These are phyloP conservation scores for Diachasmimorpha longicaudata DNA, from an alignment of 1,140 invertebrate species.

Conservation along the genomic window DNA sequence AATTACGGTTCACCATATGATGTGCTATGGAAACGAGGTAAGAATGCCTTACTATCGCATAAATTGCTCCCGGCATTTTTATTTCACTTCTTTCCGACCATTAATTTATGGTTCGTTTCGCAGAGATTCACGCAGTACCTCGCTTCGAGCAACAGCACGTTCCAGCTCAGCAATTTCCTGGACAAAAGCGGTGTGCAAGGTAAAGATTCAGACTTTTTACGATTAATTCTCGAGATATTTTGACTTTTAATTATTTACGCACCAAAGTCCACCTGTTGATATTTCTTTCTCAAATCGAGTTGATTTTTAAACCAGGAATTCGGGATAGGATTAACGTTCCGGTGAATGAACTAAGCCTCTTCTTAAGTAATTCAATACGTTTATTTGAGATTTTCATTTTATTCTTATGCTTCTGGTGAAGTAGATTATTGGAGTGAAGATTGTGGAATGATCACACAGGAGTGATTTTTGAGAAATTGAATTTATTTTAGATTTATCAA, in stretches of 20 bases:
- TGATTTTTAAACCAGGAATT: background rate
- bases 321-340: background rate
- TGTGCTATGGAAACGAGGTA: conserved; percentile 99
- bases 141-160: conserved; percentile 98
- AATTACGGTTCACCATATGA: conserved; percentile 97
- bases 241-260: background rate
- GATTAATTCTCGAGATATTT: background rate
- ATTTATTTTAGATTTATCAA: too few relatives aligned
- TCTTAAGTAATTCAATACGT: background rate
- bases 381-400: background rate
- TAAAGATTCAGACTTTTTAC: conserved; percentile 55
- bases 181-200: conserved; percentile 96
- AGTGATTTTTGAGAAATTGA: too few relatives aligned
- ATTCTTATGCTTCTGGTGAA: background rate
- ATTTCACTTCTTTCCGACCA: background rate
- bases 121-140: conserved; percentile 99
- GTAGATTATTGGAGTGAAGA: too few relatives aligned
- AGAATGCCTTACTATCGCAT: conserved; percentile 39
- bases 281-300: background rate
- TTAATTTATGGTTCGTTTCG: conserved; percentile 60
- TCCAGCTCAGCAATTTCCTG: conserved; percentile 96
- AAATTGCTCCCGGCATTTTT: background rate
- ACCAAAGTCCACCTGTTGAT: too few relatives aligned
- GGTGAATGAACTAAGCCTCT: background rate
- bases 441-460: too few relatives aligned